phyloP scores from a whole-genome alignment of 2,888 invertebrate genomes.

The Elgonia sp. region DNA sequence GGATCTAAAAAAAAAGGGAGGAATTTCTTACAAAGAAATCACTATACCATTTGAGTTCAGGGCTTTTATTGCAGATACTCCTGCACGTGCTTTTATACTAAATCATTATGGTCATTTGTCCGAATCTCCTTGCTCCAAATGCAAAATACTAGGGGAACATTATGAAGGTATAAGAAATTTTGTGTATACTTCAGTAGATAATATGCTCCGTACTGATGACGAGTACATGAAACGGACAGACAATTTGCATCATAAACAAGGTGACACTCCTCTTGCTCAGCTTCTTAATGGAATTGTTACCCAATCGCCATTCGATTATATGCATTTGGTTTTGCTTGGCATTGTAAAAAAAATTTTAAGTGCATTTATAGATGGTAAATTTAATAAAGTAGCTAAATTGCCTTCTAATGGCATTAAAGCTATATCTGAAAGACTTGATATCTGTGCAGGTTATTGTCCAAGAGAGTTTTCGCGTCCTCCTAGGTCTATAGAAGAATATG shows the following conservation, averaged over 20 bases:
- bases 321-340: constrained; percentile 35
- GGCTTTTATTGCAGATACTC: constrained; percentile 35
- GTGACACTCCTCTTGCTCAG: too few species aligned
- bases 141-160: not conserved
- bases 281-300: not conserved
- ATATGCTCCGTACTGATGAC: too few species aligned
- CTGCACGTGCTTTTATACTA: constrained; percentile 37
- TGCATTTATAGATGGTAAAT: constrained; percentile 22
- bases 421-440: too few species aligned
- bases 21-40: not conserved
- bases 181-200: too few species aligned
- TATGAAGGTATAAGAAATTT: too few species aligned
- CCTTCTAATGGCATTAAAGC: too few species aligned
- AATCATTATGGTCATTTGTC: constrained; percentile 31
- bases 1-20: not conserved
- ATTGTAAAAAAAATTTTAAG: constrained; percentile 5
- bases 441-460: too few species aligned
- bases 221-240: too few species aligned
- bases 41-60: constrained; percentile 13
- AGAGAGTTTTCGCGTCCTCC: constrained; percentile 50
- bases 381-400: too few species aligned
- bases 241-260: too few species aligned
- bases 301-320: constrained; percentile 43
- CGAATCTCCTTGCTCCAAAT: constrained; percentile 1
- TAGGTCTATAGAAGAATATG: not conserved